Evolutionary conservation across 2,797 vertebrate genomes (phyloP).

Genomic region (Pangasius mekongensis): DNA sequence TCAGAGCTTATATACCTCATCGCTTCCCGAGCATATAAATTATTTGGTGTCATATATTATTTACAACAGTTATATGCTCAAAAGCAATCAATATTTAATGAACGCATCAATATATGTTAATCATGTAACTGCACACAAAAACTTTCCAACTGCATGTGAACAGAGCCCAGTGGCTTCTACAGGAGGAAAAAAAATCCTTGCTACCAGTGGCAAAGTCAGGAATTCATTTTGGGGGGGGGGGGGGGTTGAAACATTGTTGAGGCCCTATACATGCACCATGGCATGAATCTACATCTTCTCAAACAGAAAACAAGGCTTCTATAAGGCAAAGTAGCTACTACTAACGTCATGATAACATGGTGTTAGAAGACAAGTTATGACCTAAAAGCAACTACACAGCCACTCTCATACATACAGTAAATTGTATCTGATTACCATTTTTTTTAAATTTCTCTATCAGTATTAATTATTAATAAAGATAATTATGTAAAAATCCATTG

Average conservation of each 20-base stretch:
- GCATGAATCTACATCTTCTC: not conserved
- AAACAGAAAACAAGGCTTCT: not conserved
- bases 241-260: not conserved
- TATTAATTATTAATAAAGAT: not conserved
- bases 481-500: not conserved
- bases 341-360: too few species aligned
- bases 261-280: not conserved
- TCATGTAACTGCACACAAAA: conserved; percentile 20
- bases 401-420: not conserved
- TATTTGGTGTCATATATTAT: conserved; percentile 39
- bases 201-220: too few species aligned
- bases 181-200: not conserved
- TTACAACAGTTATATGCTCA: conserved; percentile 18
- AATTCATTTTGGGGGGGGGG: not conserved
- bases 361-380: not conserved
- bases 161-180: not conserved
- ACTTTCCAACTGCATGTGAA: not conserved
- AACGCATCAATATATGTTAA: conserved; percentile 40
- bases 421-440: not conserved
- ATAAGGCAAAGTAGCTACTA: too few species aligned
- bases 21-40: not conserved
- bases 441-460: not conserved
- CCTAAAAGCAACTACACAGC: conserved; percentile 6
- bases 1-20: conserved; percentile 17
- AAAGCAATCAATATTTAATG: conserved; percentile 46